A percentile compares a stretch with the other conserved stretches of the same genome.
Evolutionary conservation across 2,113 vertebrate species (phyloP).

Genomic region (Emydura subglobosa): DNA sequence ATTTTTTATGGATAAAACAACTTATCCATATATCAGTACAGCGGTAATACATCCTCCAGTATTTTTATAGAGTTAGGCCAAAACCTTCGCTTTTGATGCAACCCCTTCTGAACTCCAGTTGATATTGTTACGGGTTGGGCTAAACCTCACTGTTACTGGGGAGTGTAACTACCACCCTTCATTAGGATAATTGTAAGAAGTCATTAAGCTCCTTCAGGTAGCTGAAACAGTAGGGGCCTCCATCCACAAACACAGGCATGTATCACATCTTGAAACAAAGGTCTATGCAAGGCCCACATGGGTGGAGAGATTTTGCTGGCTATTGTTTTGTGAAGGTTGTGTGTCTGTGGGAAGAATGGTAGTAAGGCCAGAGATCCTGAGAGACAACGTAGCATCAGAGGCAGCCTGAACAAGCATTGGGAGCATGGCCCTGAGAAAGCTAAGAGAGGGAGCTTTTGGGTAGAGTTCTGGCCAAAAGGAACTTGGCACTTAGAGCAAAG

Average conservation of each 20-base stretch:
- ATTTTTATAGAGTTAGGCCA: not conserved
- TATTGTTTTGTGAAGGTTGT: not conserved
- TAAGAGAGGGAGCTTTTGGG: not conserved
- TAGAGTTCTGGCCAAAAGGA: not conserved
- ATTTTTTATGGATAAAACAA: not conserved
- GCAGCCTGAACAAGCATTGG: not conserved
- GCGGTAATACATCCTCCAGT: not conserved
- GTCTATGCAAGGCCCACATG: not conserved
- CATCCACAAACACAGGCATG: not conserved
- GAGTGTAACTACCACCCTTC: not conserved
- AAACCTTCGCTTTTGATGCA: not conserved
- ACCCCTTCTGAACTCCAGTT: not conserved
- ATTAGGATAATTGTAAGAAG: not conserved
- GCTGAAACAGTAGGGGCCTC: not conserved
- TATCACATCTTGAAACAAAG: not conserved
- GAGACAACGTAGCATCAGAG: not conserved
- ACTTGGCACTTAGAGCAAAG: not conserved
- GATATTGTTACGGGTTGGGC: not conserved
- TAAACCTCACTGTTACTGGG: not conserved
- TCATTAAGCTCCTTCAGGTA: not conserved
- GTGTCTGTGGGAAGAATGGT: not conserved
- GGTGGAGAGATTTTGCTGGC: not conserved
- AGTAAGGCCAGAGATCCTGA: not conserved
- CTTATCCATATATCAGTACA: not conserved
- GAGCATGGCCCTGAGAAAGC: not conserved